phyloP scores from a whole-genome alignment of 2,113 vertebrate species.

The Neolamprologus caudopunctatus region DNA sequence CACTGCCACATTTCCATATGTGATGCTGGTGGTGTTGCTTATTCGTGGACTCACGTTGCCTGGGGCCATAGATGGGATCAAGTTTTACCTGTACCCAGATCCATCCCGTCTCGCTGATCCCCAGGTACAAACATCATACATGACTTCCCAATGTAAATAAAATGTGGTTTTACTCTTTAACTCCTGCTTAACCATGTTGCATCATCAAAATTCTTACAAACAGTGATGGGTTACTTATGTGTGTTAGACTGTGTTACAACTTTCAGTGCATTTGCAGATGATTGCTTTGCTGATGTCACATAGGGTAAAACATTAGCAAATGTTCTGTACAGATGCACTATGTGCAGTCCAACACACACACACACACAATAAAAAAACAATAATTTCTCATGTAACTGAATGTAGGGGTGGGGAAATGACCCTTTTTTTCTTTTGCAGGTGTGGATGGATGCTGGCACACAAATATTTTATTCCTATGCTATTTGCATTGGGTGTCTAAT shows the following conservation, averaged over 20 bases:
- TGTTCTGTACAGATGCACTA: neutral
- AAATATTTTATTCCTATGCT: slow-evolving; percentile 78
- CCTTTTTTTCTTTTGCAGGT: slow-evolving; percentile 58
- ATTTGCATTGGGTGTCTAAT: slow-evolving; percentile 73
- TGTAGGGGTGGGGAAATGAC: neutral
- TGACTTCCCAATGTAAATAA: neutral
- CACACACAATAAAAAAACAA: neutral
- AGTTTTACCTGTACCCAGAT: slow-evolving; percentile 92
- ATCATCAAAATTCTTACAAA: slow-evolving; percentile 15
- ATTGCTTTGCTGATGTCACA: neutral
- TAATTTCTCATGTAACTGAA: neutral
- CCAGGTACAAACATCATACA: slow-evolving; percentile 69
- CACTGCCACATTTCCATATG: slow-evolving; percentile 91
- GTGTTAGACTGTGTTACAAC: neutral
- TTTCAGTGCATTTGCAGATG: neutral
- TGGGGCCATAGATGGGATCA: slow-evolving; percentile 81
- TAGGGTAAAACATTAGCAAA: neutral
- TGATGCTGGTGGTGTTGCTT: slow-evolving; percentile 84
- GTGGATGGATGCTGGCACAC: slow-evolving; percentile 79
- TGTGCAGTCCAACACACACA: neutral
- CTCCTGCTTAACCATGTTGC: neutral
- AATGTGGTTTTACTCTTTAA: neutral
- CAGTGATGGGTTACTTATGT: neutral
- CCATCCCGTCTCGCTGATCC: slow-evolving; percentile 83
- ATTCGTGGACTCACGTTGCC: slow-evolving; percentile 86